Evolutionary conservation across 2,888 invertebrate species (phyloP), one percentile per base, ranked within the genome.

Genomic region (Meloe dianella): DNA sequence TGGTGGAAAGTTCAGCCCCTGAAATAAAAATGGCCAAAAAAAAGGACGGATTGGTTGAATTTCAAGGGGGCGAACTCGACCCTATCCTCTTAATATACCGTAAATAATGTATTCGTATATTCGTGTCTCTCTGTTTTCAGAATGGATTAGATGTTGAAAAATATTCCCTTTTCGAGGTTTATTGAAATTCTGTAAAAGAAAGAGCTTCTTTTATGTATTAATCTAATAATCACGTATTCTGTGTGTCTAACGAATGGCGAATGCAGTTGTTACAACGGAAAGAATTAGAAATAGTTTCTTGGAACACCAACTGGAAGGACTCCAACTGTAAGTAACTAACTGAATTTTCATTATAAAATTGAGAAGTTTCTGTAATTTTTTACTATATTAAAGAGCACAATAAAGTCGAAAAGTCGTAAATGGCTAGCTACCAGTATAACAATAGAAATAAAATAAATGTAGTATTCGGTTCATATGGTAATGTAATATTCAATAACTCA

Each of bases 51-150:
- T 41, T 41, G 3, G 47, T 9, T 20, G 22, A 51, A 51, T 22
- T 51, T 22, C 22, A 10, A 22, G 20, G 17, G 17, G 41, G 8
- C 10, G 17, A 17, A 38, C 38, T 17, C 0, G 17, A 41, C 47
- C 10, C 2, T 2, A 3, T 51, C 47, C 17, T 41, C 41, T 41
- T 41, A 51, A 51, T 51, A 51, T 51, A 51, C 22, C 47, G 22
- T 47, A 47, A 47, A 47, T 47, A 47, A 47, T 38, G n/a, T 17
- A 41, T 22, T 22, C 47, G 41, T 41, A 41, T 41, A 41, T 41
- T 41, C 17, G 17, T 41, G n/a, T 17, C 17, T 6, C 14, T 38
- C 17, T n/a, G 2, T 41, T 7, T 41, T 41, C n/a, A 17, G 17
- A 10, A 22, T 22, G 47, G 47, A 51, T 51, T 51, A 51, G 20